These are phyloP conservation scores for Elaphurus davidianus DNA, from an alignment of 2,113 vertebrate species.

Conservation along the genomic window DNA sequence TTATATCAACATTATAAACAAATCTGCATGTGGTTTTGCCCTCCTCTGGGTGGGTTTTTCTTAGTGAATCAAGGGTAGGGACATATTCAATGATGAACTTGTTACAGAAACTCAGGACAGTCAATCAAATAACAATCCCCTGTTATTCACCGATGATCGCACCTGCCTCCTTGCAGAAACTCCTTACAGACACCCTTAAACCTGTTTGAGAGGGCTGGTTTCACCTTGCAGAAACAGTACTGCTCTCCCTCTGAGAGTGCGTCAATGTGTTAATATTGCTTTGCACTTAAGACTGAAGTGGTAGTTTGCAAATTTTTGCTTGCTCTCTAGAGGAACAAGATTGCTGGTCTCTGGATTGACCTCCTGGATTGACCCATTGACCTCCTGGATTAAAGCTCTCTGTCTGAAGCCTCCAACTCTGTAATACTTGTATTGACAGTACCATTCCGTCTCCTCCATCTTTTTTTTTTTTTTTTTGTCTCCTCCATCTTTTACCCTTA, in stretches of 20 bases:
- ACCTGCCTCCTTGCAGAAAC: not conserved
- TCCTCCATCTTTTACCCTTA: not conserved
- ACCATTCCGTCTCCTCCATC: not conserved
- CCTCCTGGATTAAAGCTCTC: not conserved
- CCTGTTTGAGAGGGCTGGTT: not conserved
- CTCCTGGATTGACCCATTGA: not conserved
- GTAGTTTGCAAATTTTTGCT: not conserved
- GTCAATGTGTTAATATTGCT: not conserved
- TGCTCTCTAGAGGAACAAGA: not conserved
- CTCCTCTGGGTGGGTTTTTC: not conserved
- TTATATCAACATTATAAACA: not conserved
- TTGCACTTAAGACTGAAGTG: not conserved
- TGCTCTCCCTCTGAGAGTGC: not conserved
- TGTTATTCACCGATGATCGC: rapidly evolving
- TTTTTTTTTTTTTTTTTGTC: not conserved
- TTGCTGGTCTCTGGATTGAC: not conserved
- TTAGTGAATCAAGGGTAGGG: not conserved
- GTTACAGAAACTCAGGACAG: not conserved
- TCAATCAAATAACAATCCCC: not conserved
- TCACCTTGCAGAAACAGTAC: not conserved
- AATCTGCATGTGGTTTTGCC: not conserved
- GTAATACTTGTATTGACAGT: not conserved
- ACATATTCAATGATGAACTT: not conserved
- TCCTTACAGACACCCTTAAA: not conserved
- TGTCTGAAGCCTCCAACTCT: not conserved